Evolutionary conservation across 1,140 invertebrate species (phyloP).

Genomic region (Gryon sp.): DNA sequence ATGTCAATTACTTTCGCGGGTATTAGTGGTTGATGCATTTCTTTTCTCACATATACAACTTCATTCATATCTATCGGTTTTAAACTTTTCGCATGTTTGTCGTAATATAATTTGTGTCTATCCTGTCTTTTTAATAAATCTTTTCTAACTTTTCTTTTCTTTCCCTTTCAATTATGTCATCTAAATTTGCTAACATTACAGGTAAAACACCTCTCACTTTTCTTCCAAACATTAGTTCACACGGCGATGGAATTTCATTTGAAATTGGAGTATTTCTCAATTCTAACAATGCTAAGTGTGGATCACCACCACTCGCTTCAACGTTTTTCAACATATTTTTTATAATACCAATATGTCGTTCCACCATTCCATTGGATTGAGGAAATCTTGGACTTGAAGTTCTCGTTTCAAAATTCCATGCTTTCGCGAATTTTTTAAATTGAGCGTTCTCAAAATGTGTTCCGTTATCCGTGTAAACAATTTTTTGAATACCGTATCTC

Average conservation of each 20-base stretch:
- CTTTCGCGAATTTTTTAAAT: too few relatives aligned
- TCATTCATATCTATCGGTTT: not conserved
- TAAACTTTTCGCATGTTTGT: too few relatives aligned
- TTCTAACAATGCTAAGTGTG: constrained; percentile 28
- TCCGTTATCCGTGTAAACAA: constrained; percentile 40
- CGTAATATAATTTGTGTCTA: not conserved
- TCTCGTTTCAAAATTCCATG: too few relatives aligned
- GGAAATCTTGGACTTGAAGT: too few relatives aligned
- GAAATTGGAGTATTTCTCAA: constrained; percentile 47
- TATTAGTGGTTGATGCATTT: not conserved
- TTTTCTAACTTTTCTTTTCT: not conserved
- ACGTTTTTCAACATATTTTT: constrained; percentile 46
- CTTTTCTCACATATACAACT: constrained; percentile 10
- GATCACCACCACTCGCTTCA: constrained; percentile 24
- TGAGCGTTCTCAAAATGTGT: constrained; percentile 46
- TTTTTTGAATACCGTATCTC: constrained; percentile 36
- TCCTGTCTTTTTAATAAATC: constrained; percentile 1
- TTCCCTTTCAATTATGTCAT: not conserved
- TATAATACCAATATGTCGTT: constrained; percentile 28
- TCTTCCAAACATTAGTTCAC: constrained; percentile 32
- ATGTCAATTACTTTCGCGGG: not conserved
- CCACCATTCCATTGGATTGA: constrained; percentile 51
- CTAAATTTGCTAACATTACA: too few relatives aligned
- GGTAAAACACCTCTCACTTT: constrained; percentile 26
- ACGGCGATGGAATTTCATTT: constrained; percentile 27